Evolutionary conservation across 2,797 vertebrate species (phyloP).

Genomic region (Apogon talboti): DNA sequence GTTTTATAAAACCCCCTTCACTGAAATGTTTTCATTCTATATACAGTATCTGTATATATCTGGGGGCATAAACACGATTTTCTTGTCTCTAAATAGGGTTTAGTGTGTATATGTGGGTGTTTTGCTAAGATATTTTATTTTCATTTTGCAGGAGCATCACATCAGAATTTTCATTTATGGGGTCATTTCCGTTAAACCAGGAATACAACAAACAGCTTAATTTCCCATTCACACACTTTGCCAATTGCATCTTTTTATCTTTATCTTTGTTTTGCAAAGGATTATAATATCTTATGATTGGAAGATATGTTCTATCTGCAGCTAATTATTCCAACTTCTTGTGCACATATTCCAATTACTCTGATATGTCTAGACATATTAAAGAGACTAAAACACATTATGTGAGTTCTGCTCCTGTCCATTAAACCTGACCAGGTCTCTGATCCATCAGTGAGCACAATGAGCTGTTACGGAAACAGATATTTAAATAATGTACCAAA

Average conservation of each 20-base stretch:
- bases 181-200: conserved; percentile 39
- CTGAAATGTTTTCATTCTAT: conserved; percentile 44
- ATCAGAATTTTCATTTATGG: conserved; percentile 1
- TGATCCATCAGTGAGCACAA: conserved; percentile 32
- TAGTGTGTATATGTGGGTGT: background rate
- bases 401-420: conserved; percentile 7
- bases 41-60: background rate
- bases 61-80: background rate
- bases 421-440: conserved; percentile 30
- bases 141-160: background rate
- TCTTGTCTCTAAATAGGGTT: background rate
- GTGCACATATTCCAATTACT: background rate
- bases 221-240: background rate
- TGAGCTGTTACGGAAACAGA: background rate
- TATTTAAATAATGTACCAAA: no score
- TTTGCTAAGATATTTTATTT: conserved; percentile 1
- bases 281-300: conserved; percentile 2
- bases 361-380: background rate
- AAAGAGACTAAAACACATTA: conserved; percentile 15
- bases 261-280: conserved; percentile 3
- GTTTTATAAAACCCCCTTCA: conserved; percentile 9
- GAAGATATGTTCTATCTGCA: background rate
- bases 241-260: conserved; percentile 8
- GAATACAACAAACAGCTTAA: conserved; percentile 5
- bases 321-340: background rate